phyloP scores from a whole-genome alignment of 1,140 invertebrate species.

The Maniola jurtina region DNA sequence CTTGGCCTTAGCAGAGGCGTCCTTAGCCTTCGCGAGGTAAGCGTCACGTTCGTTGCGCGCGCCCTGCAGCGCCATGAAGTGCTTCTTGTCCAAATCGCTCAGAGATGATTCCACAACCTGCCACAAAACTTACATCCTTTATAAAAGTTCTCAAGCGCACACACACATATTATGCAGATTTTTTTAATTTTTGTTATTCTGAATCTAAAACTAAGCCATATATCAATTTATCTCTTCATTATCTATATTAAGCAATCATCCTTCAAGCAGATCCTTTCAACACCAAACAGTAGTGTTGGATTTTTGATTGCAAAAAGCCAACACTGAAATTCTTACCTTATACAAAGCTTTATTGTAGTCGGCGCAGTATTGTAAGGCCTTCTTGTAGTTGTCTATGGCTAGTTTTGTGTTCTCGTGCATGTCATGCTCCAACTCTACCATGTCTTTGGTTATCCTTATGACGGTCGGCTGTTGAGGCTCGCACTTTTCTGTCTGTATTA shows the following conservation, averaged over 20 bases:
- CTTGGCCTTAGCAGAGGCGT: conserved; percentile 58
- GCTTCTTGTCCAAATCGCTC: conserved; percentile 79
- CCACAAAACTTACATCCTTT: conserved; percentile 21
- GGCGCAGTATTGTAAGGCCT: conserved; percentile 44
- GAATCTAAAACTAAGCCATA: no score
- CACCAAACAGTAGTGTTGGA: background rate
- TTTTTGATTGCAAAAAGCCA: background rate
- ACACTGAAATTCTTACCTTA: conserved; percentile 38
- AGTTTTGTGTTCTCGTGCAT: conserved; percentile 69
- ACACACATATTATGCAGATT: no score
- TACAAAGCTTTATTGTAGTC: conserved; percentile 59
- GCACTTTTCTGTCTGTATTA: conserved; percentile 61
- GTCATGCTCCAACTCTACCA: conserved; percentile 65
- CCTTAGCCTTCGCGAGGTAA: conserved; percentile 60
- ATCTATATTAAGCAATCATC: no score
- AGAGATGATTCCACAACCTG: conserved; percentile 81
- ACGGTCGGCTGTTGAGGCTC: conserved; percentile 37
- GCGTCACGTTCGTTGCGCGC: conserved; percentile 81
- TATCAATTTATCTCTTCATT: no score
- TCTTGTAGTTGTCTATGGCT: conserved; percentile 62
- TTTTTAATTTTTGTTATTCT: background rate
- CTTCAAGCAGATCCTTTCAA: background rate
- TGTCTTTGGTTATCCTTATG: conserved; percentile 58
- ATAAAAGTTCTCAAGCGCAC: no score
- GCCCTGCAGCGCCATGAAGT: conserved; percentile 78